phyloP scores from a whole-genome alignment of 35 echinoderm and acorn worm genomes.

The Eucidaris tribuloides region DNA sequence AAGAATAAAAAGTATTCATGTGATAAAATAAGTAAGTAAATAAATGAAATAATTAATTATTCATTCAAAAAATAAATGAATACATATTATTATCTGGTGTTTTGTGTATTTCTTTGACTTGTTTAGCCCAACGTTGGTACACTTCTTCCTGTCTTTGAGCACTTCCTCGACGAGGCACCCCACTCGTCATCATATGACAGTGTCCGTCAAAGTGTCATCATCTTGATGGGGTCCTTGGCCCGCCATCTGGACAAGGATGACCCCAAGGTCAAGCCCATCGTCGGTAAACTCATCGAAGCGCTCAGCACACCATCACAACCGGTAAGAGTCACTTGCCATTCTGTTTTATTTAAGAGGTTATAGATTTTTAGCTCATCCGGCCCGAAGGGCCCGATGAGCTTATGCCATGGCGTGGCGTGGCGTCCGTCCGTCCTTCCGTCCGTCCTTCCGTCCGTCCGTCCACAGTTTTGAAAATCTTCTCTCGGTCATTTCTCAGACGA shows the following conservation, averaged over 20 bases:
- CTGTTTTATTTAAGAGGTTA: too few species aligned
- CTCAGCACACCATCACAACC: conserved; percentile 95
- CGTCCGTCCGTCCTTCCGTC: too few species aligned
- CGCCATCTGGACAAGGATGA: conserved; percentile 92
- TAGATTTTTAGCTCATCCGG: too few species aligned
- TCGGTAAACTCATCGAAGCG: conserved; percentile 92
- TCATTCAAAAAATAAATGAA: background rate
- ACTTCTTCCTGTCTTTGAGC: conserved; percentile 89
- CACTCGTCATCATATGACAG: conserved; percentile 73
- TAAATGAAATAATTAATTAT: too few species aligned
- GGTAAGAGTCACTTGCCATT: conserved; percentile 43
- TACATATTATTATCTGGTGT: background rate
- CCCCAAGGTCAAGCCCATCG: conserved; percentile 92
- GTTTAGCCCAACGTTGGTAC: conserved; percentile 72
- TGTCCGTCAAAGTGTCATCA: conserved; percentile 91
- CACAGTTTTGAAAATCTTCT: too few species aligned
- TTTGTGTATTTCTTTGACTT: background rate
- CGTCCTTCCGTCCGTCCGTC: too few species aligned
- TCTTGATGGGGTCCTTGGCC: conserved; percentile 94
- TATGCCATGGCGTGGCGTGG: too few species aligned
- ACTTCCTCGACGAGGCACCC: conserved; percentile 86
- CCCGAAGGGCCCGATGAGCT: too few species aligned
- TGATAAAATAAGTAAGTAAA: too few species aligned
- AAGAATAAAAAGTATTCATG: too few species aligned
- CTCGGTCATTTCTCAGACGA: too few species aligned